A percentile compares a stretch with the other conserved stretches of the same genome.
Evolutionary conservation across 2,113 vertebrate genomes (phyloP).

Genomic region (Prietella phreatophila): DNA sequence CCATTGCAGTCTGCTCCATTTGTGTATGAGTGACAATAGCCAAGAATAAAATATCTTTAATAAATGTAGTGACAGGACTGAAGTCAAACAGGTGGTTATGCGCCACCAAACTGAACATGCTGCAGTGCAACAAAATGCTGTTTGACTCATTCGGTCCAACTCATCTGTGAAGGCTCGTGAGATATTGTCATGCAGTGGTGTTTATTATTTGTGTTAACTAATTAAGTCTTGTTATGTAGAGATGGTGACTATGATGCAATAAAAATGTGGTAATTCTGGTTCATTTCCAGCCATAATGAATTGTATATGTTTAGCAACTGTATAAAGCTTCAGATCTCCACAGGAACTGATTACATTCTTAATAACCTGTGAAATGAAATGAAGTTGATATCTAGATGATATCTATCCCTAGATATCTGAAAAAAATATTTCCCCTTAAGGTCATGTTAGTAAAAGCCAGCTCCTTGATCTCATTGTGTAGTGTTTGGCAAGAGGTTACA

Average conservation of each 20-base stretch:
- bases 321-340: not conserved
- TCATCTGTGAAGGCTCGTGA: slow-evolving; percentile 3
- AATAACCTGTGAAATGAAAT: not conserved
- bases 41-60: not conserved
- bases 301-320: not conserved
- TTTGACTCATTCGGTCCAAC: slow-evolving; percentile 6
- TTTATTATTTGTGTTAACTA: not conserved
- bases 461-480: not conserved
- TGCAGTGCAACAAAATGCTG: not conserved
- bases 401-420: not conserved
- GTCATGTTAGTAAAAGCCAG: not conserved
- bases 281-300: not conserved
- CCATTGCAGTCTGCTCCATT: slow-evolving; percentile 8
- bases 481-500: slow-evolving; percentile 34
- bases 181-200: not conserved
- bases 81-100: slow-evolving; percentile 26
- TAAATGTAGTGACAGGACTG: not conserved
- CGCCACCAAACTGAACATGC: not conserved
- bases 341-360: not conserved
- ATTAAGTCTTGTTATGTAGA: not conserved
- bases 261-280: not conserved
- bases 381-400: no score
- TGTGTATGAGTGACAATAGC: slow-evolving; percentile 1
- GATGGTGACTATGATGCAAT: not conserved
- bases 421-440: not conserved